phyloP scores from a whole-genome alignment of 2,113 vertebrate species.

The Oriolus oriolus region DNA sequence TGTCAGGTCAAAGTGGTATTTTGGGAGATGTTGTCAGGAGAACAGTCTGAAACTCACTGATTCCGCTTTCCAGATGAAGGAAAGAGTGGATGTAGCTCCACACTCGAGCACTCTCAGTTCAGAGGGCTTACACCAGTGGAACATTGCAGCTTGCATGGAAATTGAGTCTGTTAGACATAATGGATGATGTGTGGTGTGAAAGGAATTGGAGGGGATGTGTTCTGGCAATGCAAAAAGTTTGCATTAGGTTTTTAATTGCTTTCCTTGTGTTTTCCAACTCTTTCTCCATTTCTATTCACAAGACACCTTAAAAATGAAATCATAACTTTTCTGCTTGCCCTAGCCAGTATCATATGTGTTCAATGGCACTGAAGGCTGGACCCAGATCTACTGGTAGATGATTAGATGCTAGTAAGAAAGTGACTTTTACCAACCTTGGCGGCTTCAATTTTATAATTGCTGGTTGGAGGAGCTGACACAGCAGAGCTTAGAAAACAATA shows the following conservation, averaged over 20 bases:
- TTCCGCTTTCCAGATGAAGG: not conserved
- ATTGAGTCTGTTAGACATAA: not conserved
- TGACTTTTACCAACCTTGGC: constrained; percentile 21
- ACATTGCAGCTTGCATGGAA: not conserved
- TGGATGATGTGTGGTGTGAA: not conserved
- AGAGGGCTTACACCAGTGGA: not conserved
- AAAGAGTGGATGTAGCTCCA: not conserved
- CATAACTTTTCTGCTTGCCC: not conserved
- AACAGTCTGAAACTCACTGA: not conserved
- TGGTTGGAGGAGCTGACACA: not conserved
- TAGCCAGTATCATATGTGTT: not conserved
- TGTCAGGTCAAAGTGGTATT: not conserved
- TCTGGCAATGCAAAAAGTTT: not conserved
- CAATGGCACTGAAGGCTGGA: not conserved
- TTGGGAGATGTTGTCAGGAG: not conserved
- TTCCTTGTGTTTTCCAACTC: not conserved
- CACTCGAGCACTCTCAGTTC: not conserved
- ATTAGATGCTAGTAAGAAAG: not conserved
- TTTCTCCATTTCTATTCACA: not conserved
- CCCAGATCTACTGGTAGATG: not conserved
- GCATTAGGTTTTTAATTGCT: not conserved
- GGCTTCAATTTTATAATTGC: not conserved
- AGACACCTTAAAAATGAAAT: constrained; percentile 6
- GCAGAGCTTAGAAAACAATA: constrained; percentile 22
- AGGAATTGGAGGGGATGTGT: not conserved